Conservation (phyloP, 2,888 invertebrate species). For the Ichneumoninae sp. region DNA sequence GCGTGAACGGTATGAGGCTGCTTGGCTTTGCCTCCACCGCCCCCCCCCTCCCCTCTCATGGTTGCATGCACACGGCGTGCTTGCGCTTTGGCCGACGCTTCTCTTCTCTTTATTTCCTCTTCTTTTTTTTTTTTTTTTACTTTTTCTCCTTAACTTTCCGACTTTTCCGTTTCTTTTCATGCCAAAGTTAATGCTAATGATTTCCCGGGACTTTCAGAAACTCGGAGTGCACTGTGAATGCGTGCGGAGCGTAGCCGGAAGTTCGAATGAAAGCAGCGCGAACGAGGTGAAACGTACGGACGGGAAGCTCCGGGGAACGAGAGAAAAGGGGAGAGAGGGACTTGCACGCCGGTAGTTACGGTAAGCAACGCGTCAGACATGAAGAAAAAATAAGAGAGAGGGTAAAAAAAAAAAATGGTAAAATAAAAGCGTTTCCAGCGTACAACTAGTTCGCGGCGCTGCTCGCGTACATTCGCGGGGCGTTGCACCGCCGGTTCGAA, state of each 20-base stretch:
- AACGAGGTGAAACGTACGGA: conserved; percentile 36
- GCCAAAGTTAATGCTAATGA: conserved; percentile 57
- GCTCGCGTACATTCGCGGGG: conserved; percentile 40
- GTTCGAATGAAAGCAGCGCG: conserved; percentile 47
- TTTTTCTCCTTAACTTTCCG: conserved; percentile 26
- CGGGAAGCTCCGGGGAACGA: conserved; percentile 34
- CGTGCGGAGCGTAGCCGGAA: conserved; percentile 2
- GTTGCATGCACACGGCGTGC: conserved; percentile 21
- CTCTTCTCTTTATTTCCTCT: conserved; percentile 18
- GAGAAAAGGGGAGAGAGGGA: conserved; percentile 10
- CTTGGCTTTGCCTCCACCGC: neutral
- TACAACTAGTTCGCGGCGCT: conserved; percentile 7
- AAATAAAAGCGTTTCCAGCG: conserved; percentile 24
- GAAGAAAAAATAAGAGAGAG: neutral
- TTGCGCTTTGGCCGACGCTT: conserved; percentile 10
- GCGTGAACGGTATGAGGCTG: conserved; percentile 20
- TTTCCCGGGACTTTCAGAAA: conserved; percentile 49
- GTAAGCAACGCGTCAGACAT: conserved; percentile 63
- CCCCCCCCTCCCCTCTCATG: neutral
- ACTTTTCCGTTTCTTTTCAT: conserved; percentile 52
- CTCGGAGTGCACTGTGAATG: conserved; percentile 49
- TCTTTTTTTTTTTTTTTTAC: conserved; percentile 13
- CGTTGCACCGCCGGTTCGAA: conserved; percentile 11
- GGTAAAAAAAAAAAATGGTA: conserved; percentile 4
- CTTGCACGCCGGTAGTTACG: conserved; percentile 56